Percentiles rank a stretch among this genome's conserved stretches.
Evolutionary conservation across 2,888 invertebrate species (phyloP).

Genomic region (Bugula neritina): DNA sequence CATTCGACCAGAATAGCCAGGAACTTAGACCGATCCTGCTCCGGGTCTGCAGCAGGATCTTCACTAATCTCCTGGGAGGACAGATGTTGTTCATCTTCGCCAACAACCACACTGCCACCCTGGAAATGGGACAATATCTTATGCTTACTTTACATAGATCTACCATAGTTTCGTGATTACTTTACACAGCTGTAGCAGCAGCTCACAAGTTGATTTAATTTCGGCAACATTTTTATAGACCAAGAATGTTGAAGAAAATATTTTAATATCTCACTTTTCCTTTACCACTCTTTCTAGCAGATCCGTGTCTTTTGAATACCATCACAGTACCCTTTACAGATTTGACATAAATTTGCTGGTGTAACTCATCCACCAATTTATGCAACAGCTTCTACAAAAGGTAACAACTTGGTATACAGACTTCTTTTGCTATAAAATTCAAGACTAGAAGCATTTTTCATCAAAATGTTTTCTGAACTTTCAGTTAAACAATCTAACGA

Average conservation of each 20-base stretch:
- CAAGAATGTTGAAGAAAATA: too few species aligned
- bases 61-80: slow-evolving; percentile 33
- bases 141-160: too few species aligned
- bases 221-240: too few species aligned
- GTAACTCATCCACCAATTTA: slow-evolving; percentile 66
- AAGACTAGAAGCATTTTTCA: not conserved
- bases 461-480: too few species aligned
- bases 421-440: not conserved
- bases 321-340: slow-evolving; percentile 59
- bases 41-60: slow-evolving; percentile 42
- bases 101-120: slow-evolving; percentile 19
- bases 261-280: slow-evolving; percentile 23
- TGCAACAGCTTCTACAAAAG: slow-evolving; percentile 61
- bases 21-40: slow-evolving; percentile 61
- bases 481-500: too few species aligned
- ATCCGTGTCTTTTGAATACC: slow-evolving; percentile 43
- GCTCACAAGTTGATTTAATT: too few species aligned
- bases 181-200: too few species aligned
- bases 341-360: slow-evolving; percentile 66
- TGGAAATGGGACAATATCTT: too few species aligned
- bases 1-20: slow-evolving; percentile 76
- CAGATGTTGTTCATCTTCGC: slow-evolving; percentile 15
- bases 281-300: slow-evolving; percentile 48
- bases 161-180: too few species aligned
- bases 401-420: not conserved